Evolutionary conservation across 2,797 vertebrate species (phyloP).

Genomic region (Aulostomus chinensis): DNA sequence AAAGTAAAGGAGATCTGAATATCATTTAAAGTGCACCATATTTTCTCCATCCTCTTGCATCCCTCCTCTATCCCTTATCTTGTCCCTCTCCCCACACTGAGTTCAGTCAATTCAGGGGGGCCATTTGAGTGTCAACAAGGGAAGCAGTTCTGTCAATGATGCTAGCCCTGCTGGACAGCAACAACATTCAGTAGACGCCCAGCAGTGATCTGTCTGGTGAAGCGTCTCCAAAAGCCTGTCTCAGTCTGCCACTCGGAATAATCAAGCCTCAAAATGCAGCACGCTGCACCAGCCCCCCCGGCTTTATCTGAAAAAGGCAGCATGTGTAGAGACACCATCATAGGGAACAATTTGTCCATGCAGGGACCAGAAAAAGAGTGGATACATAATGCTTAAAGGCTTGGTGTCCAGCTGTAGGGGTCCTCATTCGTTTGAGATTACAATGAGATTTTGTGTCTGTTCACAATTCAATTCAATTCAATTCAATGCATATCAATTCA

Average conservation of each 20-base stretch:
- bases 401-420: conserved; percentile 44
- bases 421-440: conserved; percentile 36
- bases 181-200: conserved; percentile 41
- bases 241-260: conserved; percentile 59
- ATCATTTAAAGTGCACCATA: not conserved
- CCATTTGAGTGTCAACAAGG: conserved; percentile 43
- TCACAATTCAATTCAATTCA: too few species aligned
- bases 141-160: conserved; percentile 51
- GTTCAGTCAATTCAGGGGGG: conserved; percentile 20
- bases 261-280: conserved; percentile 54
- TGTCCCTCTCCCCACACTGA: conserved; percentile 19
- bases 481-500: too few species aligned
- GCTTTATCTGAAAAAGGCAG: conserved; percentile 63
- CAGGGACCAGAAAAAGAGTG: conserved; percentile 21
- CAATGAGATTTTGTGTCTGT: conserved; percentile 21
- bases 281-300: conserved; percentile 22
- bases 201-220: conserved; percentile 54
- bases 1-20: conserved; percentile 1
- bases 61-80: not conserved
- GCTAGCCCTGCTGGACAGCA: conserved; percentile 53
- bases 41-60: not conserved
- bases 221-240: conserved; percentile 50
- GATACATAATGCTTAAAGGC: conserved; percentile 29
- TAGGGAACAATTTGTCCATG: conserved; percentile 53
- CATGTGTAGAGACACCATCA: conserved; percentile 37